phyloP scores from a whole-genome alignment of 2,113 vertebrate species.

The Cisticola juncidis region DNA sequence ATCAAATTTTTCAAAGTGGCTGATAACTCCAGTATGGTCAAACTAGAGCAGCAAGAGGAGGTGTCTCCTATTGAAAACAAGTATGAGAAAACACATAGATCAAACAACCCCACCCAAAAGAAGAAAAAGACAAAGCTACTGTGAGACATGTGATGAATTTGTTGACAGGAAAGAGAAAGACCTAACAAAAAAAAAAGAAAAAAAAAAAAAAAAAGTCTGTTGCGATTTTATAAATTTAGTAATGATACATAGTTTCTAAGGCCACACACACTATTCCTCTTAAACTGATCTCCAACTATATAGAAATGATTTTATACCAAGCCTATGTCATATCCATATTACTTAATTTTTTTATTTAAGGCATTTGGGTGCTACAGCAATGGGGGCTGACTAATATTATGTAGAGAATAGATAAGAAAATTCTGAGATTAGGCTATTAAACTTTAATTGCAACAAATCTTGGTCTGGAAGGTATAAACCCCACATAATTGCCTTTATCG shows the following conservation, averaged over 20 bases:
- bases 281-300: background rate
- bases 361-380: background rate
- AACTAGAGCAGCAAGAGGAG: background rate
- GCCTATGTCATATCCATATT: background rate
- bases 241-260: background rate
- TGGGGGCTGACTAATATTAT: background rate
- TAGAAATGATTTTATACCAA: background rate
- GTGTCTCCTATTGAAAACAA: background rate
- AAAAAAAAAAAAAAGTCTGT: background rate
- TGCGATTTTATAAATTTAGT: background rate
- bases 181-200: background rate
- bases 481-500: background rate
- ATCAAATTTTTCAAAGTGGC: background rate
- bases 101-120: background rate
- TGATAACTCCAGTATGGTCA: background rate
- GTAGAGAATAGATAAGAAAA: background rate
- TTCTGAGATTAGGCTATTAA: background rate
- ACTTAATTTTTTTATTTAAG: background rate
- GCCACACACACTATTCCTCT: background rate
- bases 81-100: background rate
- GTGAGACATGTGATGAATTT: background rate
- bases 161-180: background rate
- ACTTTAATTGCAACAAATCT: background rate
- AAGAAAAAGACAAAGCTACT: background rate
- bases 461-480: background rate